Evolutionary conservation across 1,140 invertebrate species (phyloP).

Genomic region (Drosophila prosaltans): DNA sequence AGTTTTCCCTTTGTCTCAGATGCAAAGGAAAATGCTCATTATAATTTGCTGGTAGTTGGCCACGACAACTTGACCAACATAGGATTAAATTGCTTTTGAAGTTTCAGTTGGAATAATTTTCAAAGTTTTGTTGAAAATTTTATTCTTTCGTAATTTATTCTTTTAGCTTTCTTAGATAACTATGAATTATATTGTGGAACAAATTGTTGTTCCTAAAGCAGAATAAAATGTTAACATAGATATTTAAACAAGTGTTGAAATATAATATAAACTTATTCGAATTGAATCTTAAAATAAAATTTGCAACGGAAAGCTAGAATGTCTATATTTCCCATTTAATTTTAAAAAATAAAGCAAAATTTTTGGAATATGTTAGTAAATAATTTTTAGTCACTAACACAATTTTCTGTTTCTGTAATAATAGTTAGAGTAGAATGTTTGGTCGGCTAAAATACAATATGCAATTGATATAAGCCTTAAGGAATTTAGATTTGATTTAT

Average conservation of each 20-base stretch:
- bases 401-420: no score
- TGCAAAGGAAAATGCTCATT: constrained; percentile 51
- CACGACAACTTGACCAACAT: constrained; percentile 41
- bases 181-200: neutral
- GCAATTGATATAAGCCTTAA: neutral
- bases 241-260: no score
- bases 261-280: no score
- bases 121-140: neutral
- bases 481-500: neutral
- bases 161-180: neutral
- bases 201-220: neutral
- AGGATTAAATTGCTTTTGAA: constrained; percentile 29
- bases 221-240: neutral
- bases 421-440: no score
- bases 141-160: neutral
- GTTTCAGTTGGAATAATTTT: neutral
- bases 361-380: no score
- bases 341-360: no score
- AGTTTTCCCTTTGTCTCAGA: constrained; percentile 69
- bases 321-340: no score
- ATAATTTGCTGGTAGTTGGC: constrained; percentile 29
- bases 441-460: no score
- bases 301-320: no score
- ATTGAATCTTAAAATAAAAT: no score
- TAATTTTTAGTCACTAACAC: no score